Evolutionary conservation across 2,113 vertebrate species (phyloP).

Genomic region (Salminus brasiliensis): DNA sequence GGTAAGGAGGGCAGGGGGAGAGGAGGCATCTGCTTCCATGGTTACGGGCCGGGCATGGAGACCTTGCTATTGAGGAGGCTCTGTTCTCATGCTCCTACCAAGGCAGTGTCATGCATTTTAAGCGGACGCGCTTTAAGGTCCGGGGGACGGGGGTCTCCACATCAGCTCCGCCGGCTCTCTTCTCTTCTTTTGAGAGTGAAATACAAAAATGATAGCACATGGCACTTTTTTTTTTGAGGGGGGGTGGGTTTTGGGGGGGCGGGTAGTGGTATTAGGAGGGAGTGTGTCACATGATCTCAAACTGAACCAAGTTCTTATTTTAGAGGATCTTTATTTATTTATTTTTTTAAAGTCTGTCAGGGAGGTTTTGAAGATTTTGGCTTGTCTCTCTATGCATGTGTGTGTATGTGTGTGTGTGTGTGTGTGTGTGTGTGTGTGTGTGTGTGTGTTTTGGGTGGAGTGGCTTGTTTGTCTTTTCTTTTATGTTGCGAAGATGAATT

Average conservation of each 20-base stretch:
- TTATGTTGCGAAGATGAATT: conserved; percentile 29
- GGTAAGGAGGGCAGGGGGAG: conserved; percentile 94
- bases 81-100: conserved; percentile 94
- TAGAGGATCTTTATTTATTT: conserved; percentile 66
- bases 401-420: conserved; percentile 55
- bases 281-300: conserved; percentile 88
- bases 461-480: not conserved
- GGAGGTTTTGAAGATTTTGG: conserved; percentile 13
- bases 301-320: conserved; percentile 77
- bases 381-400: conserved; percentile 62
- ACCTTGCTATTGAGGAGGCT: conserved; percentile 91
- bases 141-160: conserved; percentile 83
- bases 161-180: conserved; percentile 64
- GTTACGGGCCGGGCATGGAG: conserved; percentile 95
- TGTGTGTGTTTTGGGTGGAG: conserved; percentile 39
- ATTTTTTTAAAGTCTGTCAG: too few species aligned
- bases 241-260: conserved; percentile 57
- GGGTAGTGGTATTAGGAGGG: conserved; percentile 59
- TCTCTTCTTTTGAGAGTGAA: conserved; percentile 89
- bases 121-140: conserved; percentile 81
- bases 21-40: conserved; percentile 98
- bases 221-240: conserved; percentile 68
- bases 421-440: conserved; percentile 63
- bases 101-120: conserved; percentile 92
- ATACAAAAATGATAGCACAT: conserved; percentile 87